Evolutionary conservation across 2,888 invertebrate species (phyloP), one percentile per base, ranked within the genome.

Genomic region (Drosophila mayaguana): DNA sequence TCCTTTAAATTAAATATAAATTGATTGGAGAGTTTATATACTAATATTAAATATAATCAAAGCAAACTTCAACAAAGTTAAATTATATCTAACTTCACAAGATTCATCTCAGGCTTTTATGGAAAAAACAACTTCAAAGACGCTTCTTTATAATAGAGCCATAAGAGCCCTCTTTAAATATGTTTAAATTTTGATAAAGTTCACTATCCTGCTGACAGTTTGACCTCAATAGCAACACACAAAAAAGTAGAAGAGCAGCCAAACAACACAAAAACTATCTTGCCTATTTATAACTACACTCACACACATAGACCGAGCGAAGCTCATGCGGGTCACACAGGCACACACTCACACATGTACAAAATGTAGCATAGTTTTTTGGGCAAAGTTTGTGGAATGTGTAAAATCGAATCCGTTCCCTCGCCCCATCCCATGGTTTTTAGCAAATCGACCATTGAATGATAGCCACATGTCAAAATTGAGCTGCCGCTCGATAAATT

Each of bases 161-260:
- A 0, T 11, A 32, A 16, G 3, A 28, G 42, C 11, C 3, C 65
- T 43, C 74, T 80, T 86, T 86, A 83, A 83, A 72, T 75, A 55
- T 75, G 75, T 70, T 56, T 50, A 50, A 72, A 57, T 78, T 76
- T 68, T 70, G 66, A 57, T 71, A 80, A 83, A 88, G 90, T 89
- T 85, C 88, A 85, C 81, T 89, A 85, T 85, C 86, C 85, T 87
- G 57, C 71, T 73, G 78, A 78, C 81, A 78, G 80, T 80, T 78
- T 85, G 89, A 85, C 85, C 85, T 76, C 85, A 88, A 89, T 86
- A 66, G 63, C 56, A 59, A 50, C 32, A 46, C 25, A 55, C 56
- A 57, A 57, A 59, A 59, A 57, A 66, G 28, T 45, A 57, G 34
- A 36, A 40, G 66, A 71, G 69, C 57, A 70, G 63, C 57, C 54